Conservation (phyloP, 1,140 invertebrate genomes). For the Ceratoteleas bidentatus region DNA sequence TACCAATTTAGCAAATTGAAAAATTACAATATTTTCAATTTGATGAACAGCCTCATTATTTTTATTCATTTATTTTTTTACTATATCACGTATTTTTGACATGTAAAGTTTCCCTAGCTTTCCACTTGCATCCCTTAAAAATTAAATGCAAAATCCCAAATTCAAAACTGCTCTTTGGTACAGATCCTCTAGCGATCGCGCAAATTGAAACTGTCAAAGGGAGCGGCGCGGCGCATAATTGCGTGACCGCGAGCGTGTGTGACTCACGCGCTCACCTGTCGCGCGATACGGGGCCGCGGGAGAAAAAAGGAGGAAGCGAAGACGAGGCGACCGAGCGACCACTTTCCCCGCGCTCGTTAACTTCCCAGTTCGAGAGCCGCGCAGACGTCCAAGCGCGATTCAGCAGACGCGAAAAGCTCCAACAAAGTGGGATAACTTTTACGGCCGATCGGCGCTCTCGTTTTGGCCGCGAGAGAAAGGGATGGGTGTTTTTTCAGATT, state of each 20-base stretch:
- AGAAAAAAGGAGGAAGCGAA: constrained; percentile 43
- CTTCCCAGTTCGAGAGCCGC: constrained; percentile 53
- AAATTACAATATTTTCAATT: no score
- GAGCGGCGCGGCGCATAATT: constrained; percentile 18
- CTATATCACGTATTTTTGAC: no score
- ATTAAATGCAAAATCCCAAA: no score
- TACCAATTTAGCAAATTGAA: no score
- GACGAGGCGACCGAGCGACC: constrained; percentile 41
- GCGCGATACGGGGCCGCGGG: constrained; percentile 17
- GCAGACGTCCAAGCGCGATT: constrained; percentile 44
- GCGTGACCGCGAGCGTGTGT: constrained; percentile 19
- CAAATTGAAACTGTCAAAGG: constrained; percentile 43
- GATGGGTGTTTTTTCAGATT: no score
- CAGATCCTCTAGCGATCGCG: no score
- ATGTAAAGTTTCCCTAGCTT: no score
- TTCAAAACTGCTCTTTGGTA: no score
- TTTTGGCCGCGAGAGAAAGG: no score
- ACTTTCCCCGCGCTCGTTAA: constrained; percentile 67
- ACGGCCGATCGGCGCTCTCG: constrained; percentile 18
- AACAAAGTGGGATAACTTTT: constrained; percentile 34
- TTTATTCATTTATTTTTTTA: no score
- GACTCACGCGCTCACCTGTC: constrained; percentile 57
- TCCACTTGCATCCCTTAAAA: no score
- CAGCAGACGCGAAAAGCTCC: constrained; percentile 31
- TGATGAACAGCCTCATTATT: no score